Base-by-base conservation (phyloP, 2,888 invertebrate species). In the Erebia epiphron region DNA sequence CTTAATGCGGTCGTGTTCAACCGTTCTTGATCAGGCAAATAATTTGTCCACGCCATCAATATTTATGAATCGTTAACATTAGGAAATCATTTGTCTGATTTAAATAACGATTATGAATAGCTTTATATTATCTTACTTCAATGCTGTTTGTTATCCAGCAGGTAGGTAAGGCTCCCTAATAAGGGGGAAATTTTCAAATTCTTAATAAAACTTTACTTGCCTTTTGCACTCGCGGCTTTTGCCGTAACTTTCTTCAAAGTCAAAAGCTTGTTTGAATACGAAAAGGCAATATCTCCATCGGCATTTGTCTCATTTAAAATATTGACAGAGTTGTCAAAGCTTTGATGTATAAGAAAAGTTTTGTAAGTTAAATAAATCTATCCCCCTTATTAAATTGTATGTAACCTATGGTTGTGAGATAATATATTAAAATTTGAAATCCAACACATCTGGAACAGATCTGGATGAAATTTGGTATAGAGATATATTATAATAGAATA, bases 1-100 rank as follows among this genome's bases (percentile, higher is more conserved):
- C 81, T 79, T 78, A 78, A 79, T 82, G 82, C 81, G 80, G 84
- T 85, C 83, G 80, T 79, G 80, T 79, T 83, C 83, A 81, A 84
- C 85, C 83, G 83, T 86, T 84, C 82, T 83, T 85, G 86, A 88
- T 87, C 84, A 85, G 85, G 86, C 83, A 85, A 84, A 87, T 85
- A 85, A 85, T 82, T 80, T 81, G 79, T 84, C 81, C 82, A 68
- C 72, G 69, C 69, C 68, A 73, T 75, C 72, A 74, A 74, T 75
- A 75, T 75, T 75, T 73, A 75, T 74, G 72, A 72, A 67, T 71
- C 73, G 73, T 70, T 68, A 73, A 73, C 75, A 75, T 75, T 75
- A 75, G 72, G 72, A 64, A 71, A 75, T 73, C 65, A 72, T 68
- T 73, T 67, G 46, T 58, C 68, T 69, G 70, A 68, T 72, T 75